A percentile compares a stretch with the other conserved stretches of the same genome.
Conservation (phyloP, 2,797 vertebrate species). For the Antrozous pallidus region DNA sequence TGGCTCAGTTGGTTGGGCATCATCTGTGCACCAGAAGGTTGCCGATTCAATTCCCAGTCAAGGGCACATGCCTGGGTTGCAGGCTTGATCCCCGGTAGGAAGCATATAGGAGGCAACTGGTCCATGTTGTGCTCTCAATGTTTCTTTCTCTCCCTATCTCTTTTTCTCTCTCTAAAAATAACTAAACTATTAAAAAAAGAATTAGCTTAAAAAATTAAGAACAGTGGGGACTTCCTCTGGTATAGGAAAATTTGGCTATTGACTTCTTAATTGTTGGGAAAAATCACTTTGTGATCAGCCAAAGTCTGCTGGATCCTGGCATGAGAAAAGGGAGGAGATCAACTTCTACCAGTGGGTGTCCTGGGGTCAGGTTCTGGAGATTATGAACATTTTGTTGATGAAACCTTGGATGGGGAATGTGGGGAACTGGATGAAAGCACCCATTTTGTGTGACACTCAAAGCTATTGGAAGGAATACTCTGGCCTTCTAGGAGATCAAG, state of each 20-base stretch:
- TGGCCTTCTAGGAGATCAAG: not conserved
- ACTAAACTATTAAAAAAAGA: too few relatives aligned
- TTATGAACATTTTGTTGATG: not conserved
- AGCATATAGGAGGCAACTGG: too few relatives aligned
- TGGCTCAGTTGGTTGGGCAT: too few relatives aligned
- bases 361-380: not conserved
- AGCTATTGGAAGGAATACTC: not conserved
- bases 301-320: not conserved
- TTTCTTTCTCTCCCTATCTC: too few relatives aligned
- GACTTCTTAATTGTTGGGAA: slow-evolving; percentile 25
- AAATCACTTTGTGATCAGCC: not conserved
- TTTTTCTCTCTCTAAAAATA: too few relatives aligned
- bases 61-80: too few relatives aligned
- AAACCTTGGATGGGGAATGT: not conserved
- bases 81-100: too few relatives aligned
- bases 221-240: not conserved
- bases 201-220: too few relatives aligned
- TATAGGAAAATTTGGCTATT: not conserved
- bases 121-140: too few relatives aligned
- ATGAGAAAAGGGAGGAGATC: not conserved
- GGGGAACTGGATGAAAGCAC: not conserved
- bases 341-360: not conserved
- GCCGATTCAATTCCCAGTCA: too few relatives aligned
- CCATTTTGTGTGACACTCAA: not conserved
- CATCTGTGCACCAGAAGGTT: too few relatives aligned